Evolutionary conservation across 2,888 invertebrate species (phyloP), one percentile per base, ranked within the genome.

Genomic region (Drosophila demipolita): DNA sequence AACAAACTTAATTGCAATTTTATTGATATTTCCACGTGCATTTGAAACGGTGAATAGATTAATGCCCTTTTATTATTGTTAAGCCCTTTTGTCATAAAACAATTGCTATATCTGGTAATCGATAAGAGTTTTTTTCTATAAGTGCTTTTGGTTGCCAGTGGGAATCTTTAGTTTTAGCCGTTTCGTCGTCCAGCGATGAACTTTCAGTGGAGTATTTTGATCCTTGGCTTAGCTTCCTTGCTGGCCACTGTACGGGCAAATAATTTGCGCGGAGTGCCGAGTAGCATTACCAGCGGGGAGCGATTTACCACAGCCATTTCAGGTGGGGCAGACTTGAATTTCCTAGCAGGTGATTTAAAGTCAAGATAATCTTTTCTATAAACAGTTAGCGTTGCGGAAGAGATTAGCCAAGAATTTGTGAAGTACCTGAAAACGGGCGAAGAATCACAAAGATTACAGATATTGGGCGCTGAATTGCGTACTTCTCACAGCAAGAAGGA

Each of bases 361-460:
- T 61, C 54, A 61, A 62, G 45, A 53, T 55, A 29, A 33, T n/a
- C 11, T 20, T 42, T 32, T 36, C 17, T 32, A 12, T 52, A 64
- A 57, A 8, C 64, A 92, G 92, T 81, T 66, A 80, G 83, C n/a
- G 57, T 91, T 20, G 91, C 91, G 11, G 62, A 74, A 3, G 83
- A 89, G 76, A 91, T 92, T 71, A 86, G 87, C 69, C 67, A 78
- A 0, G 93, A 92, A 75, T 92, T 91, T 67, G 58, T 87, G 7
- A 74, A 86, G 59, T 93, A 80, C 52, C 35, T 89, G 48, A 65
- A 62, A 26, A 91, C 90, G 6, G 92, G 91, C 4, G 38, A 83
- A 5, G 88, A 91, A 52, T 84, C 92, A 3, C 45, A 66, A 0
- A 50, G 80, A 23, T 69, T 93, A 1, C 73, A 64, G 15, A 59